phyloP scores from a whole-genome alignment of 2,113 vertebrate genomes.

The Perca flavescens region DNA sequence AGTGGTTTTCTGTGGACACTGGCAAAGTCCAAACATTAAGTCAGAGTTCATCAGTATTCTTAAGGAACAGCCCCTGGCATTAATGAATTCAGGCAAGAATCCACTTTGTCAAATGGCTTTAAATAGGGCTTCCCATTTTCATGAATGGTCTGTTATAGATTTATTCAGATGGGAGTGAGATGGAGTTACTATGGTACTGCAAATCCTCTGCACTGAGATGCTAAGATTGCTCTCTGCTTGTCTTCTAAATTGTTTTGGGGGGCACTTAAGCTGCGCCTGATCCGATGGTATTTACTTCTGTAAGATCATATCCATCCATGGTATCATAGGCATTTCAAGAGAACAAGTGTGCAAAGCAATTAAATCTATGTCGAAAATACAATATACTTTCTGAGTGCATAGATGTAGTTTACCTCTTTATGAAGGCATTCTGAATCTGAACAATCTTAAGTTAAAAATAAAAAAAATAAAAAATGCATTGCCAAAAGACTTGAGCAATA shows the following conservation, averaged over 20 bases:
- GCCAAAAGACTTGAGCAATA: slow-evolving; percentile 9
- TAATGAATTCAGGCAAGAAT: slow-evolving; percentile 74
- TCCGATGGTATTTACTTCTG: slow-evolving; percentile 42
- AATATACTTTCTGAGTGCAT: background rate
- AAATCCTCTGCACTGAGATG: slow-evolving; percentile 66
- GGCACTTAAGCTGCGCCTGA: slow-evolving; percentile 48
- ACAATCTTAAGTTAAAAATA: slow-evolving; percentile 27
- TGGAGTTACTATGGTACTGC: slow-evolving; percentile 54
- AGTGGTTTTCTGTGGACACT: slow-evolving; percentile 31
- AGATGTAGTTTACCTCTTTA: background rate
- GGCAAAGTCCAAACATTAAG: slow-evolving; percentile 35
- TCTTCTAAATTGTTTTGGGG: slow-evolving; percentile 53
- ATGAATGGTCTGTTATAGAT: slow-evolving; percentile 73
- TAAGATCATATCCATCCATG: slow-evolving; percentile 7
- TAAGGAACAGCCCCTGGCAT: slow-evolving; percentile 49
- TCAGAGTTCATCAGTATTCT: slow-evolving; percentile 75
- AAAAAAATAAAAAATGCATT: background rate
- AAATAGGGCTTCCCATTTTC: slow-evolving; percentile 73
- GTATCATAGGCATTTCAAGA: slow-evolving; percentile 8
- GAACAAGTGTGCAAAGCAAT: slow-evolving; percentile 17
- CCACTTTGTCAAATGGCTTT: slow-evolving; percentile 79
- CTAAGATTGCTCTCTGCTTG: slow-evolving; percentile 48
- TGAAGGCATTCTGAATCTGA: slow-evolving; percentile 3
- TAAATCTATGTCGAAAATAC: slow-evolving; percentile 1
- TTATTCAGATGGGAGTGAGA: slow-evolving; percentile 71